Base-by-base conservation (phyloP, 2,888 invertebrate species). In the Oligia strigilis region DNA sequence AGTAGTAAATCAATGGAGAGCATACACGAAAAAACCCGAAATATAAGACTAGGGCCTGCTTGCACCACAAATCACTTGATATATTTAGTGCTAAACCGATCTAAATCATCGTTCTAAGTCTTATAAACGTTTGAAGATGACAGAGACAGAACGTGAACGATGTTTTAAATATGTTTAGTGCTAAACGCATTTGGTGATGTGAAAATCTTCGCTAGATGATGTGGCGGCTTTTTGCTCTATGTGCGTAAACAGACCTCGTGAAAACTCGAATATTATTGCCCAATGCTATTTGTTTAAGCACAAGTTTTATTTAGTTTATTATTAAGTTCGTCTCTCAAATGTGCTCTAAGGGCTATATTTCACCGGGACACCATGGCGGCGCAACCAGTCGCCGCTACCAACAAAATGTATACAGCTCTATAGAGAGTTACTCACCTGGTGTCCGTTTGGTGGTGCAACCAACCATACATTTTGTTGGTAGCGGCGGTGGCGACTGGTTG, bases 1-100 rank as follows among this genome's bases (percentile, higher is more conserved):
- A 58, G 49, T 69, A 76, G 11, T 65, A 69, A 64, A n/a, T 46
- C 36, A 49, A 64, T 58, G 85, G 67, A 79, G 67, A 36, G 5
- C 13, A 14, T 19, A 36, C 14, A n/a, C 23, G 29, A 14, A 19
- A 19, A 49, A 29, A 14, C 23, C 13, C 2, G 14, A 58, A 62
- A 40, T 40, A 71, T 55, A 23, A 71, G 60, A 58, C 9, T 17
- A 11, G 23, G 8, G 36, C 2, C 70, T 14, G 19, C 36, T 65
- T 72, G 3, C 11, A 40, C 40, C 17, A 36, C 23, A 58, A 70
- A 52, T 49, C 58, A 36, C 23, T 14, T 14, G 0, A 55, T 71
- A 36, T 55, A 2, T 60, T 36, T 23, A 62, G 17, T 0, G 23
- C 14, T 40, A 23, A 62, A 62, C n/a, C 0, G 19, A 69, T 69